phyloP scores from a whole-genome alignment of 2,113 vertebrate genomes.

The Toxotes jaculatrix region DNA sequence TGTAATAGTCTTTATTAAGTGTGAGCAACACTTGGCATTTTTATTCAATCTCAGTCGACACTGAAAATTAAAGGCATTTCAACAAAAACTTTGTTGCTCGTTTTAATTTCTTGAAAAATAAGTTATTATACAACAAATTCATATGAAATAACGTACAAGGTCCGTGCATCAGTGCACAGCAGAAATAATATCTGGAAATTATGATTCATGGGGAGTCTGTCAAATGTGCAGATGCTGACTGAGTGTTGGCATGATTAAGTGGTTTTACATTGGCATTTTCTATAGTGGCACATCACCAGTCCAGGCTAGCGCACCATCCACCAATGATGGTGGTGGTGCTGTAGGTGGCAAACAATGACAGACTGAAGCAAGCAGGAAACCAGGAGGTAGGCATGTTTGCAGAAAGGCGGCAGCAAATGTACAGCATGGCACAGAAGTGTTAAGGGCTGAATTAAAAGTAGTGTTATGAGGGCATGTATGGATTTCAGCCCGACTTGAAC shows the following conservation, averaged over 20 bases:
- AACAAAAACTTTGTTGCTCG: constrained; percentile 77
- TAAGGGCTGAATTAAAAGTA: constrained; percentile 54
- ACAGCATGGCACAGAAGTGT: constrained; percentile 41
- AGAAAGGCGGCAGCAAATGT: constrained; percentile 38
- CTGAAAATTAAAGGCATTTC: constrained; percentile 71
- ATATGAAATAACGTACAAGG: constrained; percentile 95
- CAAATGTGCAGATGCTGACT: constrained; percentile 14
- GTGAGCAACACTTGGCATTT: constrained; percentile 78
- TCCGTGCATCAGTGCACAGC: constrained; percentile 90
- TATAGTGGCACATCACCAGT: constrained; percentile 75
- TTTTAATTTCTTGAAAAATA: constrained; percentile 89
- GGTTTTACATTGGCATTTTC: constrained; percentile 79
- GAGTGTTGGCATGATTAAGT: constrained; percentile 4
- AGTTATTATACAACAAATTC: constrained; percentile 92
- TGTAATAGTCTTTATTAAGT: constrained; percentile 74
- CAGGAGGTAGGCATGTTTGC: constrained; percentile 65
- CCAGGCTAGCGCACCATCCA: constrained; percentile 80
- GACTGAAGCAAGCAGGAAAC: constrained; percentile 38
- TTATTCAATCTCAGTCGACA: constrained; percentile 69
- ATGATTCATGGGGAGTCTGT: constrained; percentile 23
- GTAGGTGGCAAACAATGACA: constrained; percentile 25
- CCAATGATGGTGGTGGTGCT: constrained; percentile 22
- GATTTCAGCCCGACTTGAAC: constrained; percentile 95
- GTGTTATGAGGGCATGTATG: constrained; percentile 1
- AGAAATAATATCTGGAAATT: constrained; percentile 73